phyloP scores from a whole-genome alignment of 2,113 vertebrate genomes.

The Lipophrys pholis region DNA sequence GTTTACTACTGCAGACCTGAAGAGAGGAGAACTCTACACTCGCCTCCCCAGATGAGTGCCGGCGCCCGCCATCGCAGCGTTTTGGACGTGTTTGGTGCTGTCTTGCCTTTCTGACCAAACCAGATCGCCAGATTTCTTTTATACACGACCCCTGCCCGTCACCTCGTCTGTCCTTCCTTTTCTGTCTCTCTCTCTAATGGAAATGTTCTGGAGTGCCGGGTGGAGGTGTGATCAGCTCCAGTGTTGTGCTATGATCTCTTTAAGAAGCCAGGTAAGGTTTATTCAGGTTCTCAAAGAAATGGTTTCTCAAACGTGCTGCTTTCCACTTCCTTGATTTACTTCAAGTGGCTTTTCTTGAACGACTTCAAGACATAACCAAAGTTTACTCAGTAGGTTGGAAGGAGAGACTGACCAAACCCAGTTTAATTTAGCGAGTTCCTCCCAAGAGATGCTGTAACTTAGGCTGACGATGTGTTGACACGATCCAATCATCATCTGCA shows the following conservation, averaged over 20 bases:
- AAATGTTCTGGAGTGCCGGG: constrained; percentile 42
- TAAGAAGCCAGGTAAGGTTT: constrained; percentile 55
- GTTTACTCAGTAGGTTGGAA: constrained; percentile 53
- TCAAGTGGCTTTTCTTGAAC: constrained; percentile 71
- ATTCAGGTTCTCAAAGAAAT: constrained; percentile 60
- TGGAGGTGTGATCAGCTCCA: constrained; percentile 20
- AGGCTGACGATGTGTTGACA: constrained; percentile 22
- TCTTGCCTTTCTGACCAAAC: constrained; percentile 58
- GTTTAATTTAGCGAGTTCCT: constrained; percentile 27
- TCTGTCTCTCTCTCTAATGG: constrained; percentile 16
- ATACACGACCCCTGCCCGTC: constrained; percentile 23
- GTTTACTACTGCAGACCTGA: constrained; percentile 42
- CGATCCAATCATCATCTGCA: constrained; percentile 10
- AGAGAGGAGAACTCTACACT: constrained; percentile 12
- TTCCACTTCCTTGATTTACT: constrained; percentile 63
- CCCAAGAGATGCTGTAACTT: constrained; percentile 23
- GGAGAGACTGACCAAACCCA: constrained; percentile 65
- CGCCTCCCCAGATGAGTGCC: constrained; percentile 15
- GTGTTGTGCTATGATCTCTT: constrained; percentile 29
- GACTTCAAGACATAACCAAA: constrained; percentile 76
- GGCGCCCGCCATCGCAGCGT: constrained; percentile 23
- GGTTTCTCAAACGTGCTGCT: constrained; percentile 68
- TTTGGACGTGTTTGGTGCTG: constrained; percentile 60
- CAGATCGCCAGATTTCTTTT: constrained; percentile 50
- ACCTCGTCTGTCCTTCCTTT: background rate